Conservation (phyloP, 2,797 vertebrate species). For the Microctenopoma steveboyesi region DNA sequence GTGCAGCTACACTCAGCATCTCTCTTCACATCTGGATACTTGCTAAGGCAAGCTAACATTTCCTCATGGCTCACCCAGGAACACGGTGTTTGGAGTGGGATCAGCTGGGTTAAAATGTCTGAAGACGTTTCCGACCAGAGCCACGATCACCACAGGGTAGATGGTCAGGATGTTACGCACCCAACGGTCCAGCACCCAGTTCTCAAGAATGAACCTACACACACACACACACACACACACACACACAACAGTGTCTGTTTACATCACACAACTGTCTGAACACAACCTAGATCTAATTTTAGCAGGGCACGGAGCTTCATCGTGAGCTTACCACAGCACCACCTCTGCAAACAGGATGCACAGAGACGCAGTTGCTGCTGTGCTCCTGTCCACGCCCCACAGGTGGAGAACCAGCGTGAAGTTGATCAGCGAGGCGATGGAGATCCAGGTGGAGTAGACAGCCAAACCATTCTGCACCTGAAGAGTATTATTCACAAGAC, state of each 20-base stretch:
- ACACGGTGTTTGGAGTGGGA: conserved; percentile 74
- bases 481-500: background rate
- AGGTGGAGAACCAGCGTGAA: conserved; percentile 83
- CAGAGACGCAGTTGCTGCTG: conserved; percentile 77
- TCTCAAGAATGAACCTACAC: conserved; percentile 87
- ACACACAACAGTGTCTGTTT: too few relatives aligned
- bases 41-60: too few relatives aligned
- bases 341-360: conserved; percentile 79
- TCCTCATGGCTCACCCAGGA: conserved; percentile 27
- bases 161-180: conserved; percentile 84
- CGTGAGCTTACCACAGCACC: conserved; percentile 70
- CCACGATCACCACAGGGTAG: conserved; percentile 84
- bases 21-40: too few relatives aligned
- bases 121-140: conserved; percentile 74
- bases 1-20: too few relatives aligned
- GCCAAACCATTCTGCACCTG: conserved; percentile 90
- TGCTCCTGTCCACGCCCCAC: conserved; percentile 71
- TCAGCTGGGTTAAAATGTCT: conserved; percentile 66
- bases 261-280: too few relatives aligned
- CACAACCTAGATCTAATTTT: too few relatives aligned
- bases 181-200: conserved; percentile 84
- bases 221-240: conserved; percentile 23
- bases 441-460: conserved; percentile 86
- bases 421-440: conserved; percentile 87
- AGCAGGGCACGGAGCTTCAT: background rate